phyloP scores from a whole-genome alignment of 2,888 invertebrate genomes.

The Gandaritis pyraliata region DNA sequence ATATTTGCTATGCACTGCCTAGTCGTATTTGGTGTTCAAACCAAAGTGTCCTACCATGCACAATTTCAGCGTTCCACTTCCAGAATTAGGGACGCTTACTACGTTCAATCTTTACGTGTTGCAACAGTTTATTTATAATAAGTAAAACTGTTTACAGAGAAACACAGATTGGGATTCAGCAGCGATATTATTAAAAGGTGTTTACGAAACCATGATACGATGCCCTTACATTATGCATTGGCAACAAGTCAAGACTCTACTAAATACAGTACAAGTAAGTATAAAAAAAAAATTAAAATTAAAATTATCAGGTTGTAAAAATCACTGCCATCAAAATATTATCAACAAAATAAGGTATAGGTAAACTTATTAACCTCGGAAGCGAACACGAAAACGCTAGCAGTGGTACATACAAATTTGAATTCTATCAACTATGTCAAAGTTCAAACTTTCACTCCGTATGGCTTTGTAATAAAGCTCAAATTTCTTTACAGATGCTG shows the following conservation, averaged over 20 bases:
- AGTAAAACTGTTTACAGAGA: conserved; percentile 81
- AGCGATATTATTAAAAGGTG: conserved; percentile 95
- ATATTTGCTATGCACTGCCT: too few species aligned
- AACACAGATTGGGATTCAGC: conserved; percentile 99
- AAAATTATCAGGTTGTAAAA: too few species aligned
- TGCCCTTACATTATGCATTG: conserved; percentile 98
- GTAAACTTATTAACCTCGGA: neutral
- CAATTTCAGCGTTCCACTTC: too few species aligned
- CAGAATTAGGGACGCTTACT: neutral
- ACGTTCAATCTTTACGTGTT: neutral
- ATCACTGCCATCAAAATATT: too few species aligned
- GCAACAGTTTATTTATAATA: neutral
- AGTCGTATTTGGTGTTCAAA: too few species aligned
- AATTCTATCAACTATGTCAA: neutral
- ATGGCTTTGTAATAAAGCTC: neutral
- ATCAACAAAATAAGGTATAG: neutral
- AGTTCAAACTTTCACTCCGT: neutral
- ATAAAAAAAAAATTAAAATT: neutral
- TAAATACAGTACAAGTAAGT: conserved; percentile 93
- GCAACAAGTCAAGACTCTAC: conserved; percentile 95
- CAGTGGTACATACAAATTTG: neutral
- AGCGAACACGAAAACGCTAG: neutral
- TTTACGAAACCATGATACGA: conserved; percentile 96
- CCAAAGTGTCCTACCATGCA: too few species aligned
- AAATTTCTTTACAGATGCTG: conserved; percentile 83